Conservation (phyloP, 1,140 invertebrate species). For the Euwallacea fornicatus region DNA sequence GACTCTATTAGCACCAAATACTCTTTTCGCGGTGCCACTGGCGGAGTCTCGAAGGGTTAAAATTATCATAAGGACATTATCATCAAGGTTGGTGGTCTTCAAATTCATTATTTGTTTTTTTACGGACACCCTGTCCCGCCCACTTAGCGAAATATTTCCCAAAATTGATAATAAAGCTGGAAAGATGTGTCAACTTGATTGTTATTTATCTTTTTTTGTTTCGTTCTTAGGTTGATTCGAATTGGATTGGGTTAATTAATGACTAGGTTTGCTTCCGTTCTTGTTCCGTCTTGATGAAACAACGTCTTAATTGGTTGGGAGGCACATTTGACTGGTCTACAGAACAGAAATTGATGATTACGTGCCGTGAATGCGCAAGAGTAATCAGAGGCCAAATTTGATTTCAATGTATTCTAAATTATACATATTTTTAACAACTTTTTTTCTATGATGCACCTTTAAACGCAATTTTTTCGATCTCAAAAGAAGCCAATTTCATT, state of each 20-base stretch:
- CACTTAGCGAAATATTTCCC: conserved; percentile 15
- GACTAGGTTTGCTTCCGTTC: neutral
- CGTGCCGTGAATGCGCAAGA: no score
- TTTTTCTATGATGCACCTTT: no score
- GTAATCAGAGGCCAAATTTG: no score
- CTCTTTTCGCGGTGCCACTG: no score
- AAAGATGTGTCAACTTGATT: conserved; percentile 11
- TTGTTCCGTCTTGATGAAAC: neutral
- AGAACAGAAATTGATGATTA: no score
- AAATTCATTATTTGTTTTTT: conserved; percentile 10
- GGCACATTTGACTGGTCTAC: no score
- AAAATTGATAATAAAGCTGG: conserved; percentile 9
- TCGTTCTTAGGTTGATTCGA: neutral
- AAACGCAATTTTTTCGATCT: no score
- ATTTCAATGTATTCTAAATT: no score
- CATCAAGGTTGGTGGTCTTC: conserved; percentile 5
- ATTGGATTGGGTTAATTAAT: conserved; percentile 1
- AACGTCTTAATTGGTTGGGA: no score
- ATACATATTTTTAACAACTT: no score
- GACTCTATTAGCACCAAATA: no score
- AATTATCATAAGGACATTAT: neutral
- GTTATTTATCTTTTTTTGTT: conserved; percentile 12
- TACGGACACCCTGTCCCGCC: conserved; percentile 1
- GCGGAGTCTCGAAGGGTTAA: neutral
- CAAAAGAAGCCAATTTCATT: no score